Base-by-base conservation (phyloP, 2,888 invertebrate species). In the Ophion ellenae region DNA sequence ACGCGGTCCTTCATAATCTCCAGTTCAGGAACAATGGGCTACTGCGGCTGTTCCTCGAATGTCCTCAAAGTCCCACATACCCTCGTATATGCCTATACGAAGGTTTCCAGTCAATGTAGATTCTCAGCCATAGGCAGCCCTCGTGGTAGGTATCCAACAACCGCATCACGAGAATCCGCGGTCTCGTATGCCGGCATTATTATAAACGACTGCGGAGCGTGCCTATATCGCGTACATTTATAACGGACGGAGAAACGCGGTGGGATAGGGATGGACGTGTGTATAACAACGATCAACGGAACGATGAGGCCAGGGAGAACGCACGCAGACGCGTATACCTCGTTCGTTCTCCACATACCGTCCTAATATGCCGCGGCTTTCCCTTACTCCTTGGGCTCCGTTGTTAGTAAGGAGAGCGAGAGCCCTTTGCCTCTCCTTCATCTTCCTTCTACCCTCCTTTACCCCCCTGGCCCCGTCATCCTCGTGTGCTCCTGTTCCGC, bases 321-420 rank as follows among this genome's bases (percentile, higher is more conserved):
- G 83, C 79, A 76, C 57, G 74, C 74, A 63, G 66, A 71, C 70
- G 77, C 63, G 77, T 45, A 82, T 84, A 80, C 85, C 82, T 81
- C 80, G 86, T 82, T 84, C 83, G 81, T 87, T 86, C 86, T 88
- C 89, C 90, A 91, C 93, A 92, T 93, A 91, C 93, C 93, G 90
- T 92, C 92, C 93, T 93, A 93, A 93, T 93, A 93, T 93, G 93
- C 92, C 90, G 86, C 90, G 86, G 90, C 89, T 91, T 90, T 89
- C 87, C 90, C 90, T 89, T 90, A 87, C 90, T 87, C 90, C 91
- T 91, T 92, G 91, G 91, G 90, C 92, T 53, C 53, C 53, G 53
- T 53, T 91, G 91, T 89, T 88, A 85, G 88, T 47, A 81, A 81
- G 40, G 67, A 81, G 81, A 83, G 32, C 53, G 53, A 53, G 53